Evolutionary conservation across 2,888 invertebrate species (phyloP).

Genomic region (Oxystoma pomonae): DNA sequence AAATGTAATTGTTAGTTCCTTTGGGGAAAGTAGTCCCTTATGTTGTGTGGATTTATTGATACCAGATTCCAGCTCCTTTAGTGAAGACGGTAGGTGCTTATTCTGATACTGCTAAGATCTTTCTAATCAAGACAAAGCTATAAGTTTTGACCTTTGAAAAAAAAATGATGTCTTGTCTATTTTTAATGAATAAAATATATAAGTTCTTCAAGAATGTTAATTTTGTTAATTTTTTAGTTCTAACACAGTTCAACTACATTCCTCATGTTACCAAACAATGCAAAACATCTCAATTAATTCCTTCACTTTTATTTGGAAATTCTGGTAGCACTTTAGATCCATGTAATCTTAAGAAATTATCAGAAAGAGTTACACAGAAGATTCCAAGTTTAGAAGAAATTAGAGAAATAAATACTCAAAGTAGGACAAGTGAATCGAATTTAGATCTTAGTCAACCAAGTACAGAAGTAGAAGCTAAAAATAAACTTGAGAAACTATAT

Average conservation of each 20-base stretch:
- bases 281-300: conserved; percentile 37
- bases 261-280: conserved; percentile 44
- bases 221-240: conserved; percentile 34
- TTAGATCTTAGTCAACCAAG: conserved; percentile 8
- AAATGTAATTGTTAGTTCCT: conserved; percentile 38
- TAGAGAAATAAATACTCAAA: too few relatives aligned
- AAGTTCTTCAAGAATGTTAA: conserved; percentile 8
- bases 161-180: too few relatives aligned
- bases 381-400: conserved; percentile 14
- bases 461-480: conserved; percentile 13
- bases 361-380: conserved; percentile 16
- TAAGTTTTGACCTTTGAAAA: too few relatives aligned
- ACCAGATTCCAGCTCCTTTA: conserved; percentile 34
- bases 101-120: too few relatives aligned
- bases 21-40: conserved; percentile 38
- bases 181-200: too few relatives aligned
- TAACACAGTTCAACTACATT: conserved; percentile 36
- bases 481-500: conserved; percentile 35
- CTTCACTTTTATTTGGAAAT: conserved; percentile 35
- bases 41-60: conserved; percentile 37
- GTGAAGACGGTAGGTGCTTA: not conserved
- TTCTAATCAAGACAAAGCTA: too few relatives aligned
- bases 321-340: not conserved
- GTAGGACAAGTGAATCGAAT: too few relatives aligned
- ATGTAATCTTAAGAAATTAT: conserved; percentile 4